Conservation (phyloP, 2,888 invertebrate genomes). For the Sepiola atlantica region DNA sequence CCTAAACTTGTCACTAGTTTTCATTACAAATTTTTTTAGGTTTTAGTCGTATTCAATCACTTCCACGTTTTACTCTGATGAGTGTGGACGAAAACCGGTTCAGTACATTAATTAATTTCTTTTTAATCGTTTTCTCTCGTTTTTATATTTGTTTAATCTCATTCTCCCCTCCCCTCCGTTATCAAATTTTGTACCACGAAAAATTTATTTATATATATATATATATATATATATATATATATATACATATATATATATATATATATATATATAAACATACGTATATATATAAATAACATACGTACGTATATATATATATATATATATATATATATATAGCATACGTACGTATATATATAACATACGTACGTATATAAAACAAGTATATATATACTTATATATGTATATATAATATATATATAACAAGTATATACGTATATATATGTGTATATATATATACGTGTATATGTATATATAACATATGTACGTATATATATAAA, state of each 20-base stretch:
- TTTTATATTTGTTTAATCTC: no score
- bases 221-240: not conserved
- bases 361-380: no score
- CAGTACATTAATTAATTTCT: no score
- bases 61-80: no score
- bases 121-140: no score
- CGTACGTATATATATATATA: not conserved
- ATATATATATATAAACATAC: not conserved
- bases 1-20: no score
- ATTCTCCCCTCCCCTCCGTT: no score
- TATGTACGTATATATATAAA: not conserved
- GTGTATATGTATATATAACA: not conserved
- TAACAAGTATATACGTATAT: not conserved
- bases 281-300: conserved; percentile 32
- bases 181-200: no score
- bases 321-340: not conserved
- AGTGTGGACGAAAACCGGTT: no score
- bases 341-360: not conserved
- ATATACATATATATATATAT: not conserved
- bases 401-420: not conserved
- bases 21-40: no score
- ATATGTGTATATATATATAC: not conserved
- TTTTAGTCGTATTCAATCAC: no score
- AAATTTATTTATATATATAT: not conserved
- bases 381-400: not conserved